Percentiles rank a stretch among this genome's conserved stretches.
Conservation (phyloP, 2,888 invertebrate genomes). For the Podotricha telesiphe region DNA sequence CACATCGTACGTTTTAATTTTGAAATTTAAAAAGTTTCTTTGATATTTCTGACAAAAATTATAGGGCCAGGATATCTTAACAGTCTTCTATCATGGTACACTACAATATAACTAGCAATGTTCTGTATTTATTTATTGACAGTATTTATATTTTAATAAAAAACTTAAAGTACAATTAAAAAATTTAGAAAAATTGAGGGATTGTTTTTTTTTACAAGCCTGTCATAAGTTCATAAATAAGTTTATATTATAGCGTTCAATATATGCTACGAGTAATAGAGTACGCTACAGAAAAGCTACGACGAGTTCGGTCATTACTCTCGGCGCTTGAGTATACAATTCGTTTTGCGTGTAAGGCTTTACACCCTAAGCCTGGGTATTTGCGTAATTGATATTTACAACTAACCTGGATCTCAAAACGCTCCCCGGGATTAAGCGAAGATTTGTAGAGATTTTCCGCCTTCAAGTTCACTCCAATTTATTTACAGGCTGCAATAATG, state of each 20-base stretch:
- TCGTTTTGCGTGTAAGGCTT: slow-evolving; percentile 54
- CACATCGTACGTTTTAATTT: too few relatives aligned
- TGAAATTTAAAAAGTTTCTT: too few relatives aligned
- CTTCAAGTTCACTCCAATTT: slow-evolving; percentile 74
- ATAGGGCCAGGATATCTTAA: too few relatives aligned
- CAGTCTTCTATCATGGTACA: too few relatives aligned
- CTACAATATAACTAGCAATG: too few relatives aligned
- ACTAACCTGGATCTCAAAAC: slow-evolving; percentile 79
- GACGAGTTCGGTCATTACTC: slow-evolving; percentile 30
- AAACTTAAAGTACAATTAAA: too few relatives aligned
- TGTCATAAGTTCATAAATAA: not conserved
- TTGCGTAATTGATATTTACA: slow-evolving; percentile 83
- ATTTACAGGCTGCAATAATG: slow-evolving; percentile 62
- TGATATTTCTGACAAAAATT: too few relatives aligned
- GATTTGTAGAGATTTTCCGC: slow-evolving; percentile 77
- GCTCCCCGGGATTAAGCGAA: slow-evolving; percentile 74
- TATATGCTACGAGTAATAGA: slow-evolving; percentile 22
- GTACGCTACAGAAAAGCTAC: slow-evolving; percentile 30
- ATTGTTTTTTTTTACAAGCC: too few relatives aligned
- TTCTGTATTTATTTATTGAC: too few relatives aligned
- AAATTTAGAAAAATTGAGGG: too few relatives aligned
- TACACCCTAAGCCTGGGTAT: slow-evolving; percentile 70
- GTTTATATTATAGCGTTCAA: not conserved
- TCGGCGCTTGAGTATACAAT: slow-evolving; percentile 51
- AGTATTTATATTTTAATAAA: too few relatives aligned